A percentile compares a stretch with the other conserved stretches of the same genome.
phyloP scores from a whole-genome alignment of 2,113 vertebrate species.

The Ageneiosus marmoratus region DNA sequence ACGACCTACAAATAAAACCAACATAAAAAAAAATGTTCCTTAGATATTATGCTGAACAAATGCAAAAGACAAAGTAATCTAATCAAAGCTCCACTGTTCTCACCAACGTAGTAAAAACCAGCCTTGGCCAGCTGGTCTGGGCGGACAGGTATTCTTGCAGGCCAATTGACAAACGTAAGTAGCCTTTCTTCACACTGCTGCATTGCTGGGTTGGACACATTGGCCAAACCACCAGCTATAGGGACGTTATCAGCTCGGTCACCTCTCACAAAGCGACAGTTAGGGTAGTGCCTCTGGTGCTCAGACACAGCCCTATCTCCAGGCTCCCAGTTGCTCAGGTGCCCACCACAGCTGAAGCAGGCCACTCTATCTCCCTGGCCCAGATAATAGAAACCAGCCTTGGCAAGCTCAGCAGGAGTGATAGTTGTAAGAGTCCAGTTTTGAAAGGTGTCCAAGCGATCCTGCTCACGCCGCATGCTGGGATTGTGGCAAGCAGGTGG shows the following conservation, averaged over 20 bases:
- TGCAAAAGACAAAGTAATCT: not conserved
- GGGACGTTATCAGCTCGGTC: slow-evolving; percentile 75
- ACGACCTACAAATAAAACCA: slow-evolving; percentile 77
- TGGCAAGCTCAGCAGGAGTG: slow-evolving; percentile 84
- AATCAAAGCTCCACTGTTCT: slow-evolving; percentile 48
- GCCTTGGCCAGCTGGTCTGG: slow-evolving; percentile 92
- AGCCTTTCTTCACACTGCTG: slow-evolving; percentile 84
- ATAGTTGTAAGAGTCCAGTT: slow-evolving; percentile 83
- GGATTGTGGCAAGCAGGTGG: slow-evolving; percentile 72
- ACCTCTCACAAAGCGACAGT: slow-evolving; percentile 85
- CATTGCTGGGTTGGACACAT: slow-evolving; percentile 90
- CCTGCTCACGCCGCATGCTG: slow-evolving; percentile 87
- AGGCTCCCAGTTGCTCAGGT: slow-evolving; percentile 93
- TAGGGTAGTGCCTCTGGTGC: slow-evolving; percentile 91
- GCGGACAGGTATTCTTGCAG: slow-evolving; percentile 84
- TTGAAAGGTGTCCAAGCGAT: slow-evolving; percentile 83
- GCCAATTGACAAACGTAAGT: slow-evolving; percentile 91
- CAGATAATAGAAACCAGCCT: slow-evolving; percentile 93
- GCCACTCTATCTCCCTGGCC: slow-evolving; percentile 88
- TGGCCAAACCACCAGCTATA: slow-evolving; percentile 70
- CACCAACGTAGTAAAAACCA: slow-evolving; percentile 97
- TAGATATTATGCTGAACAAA: not conserved
- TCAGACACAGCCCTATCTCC: slow-evolving; percentile 92
- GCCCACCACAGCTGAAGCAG: slow-evolving; percentile 93
- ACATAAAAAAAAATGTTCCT: not conserved